Conservation (phyloP, 1,140 invertebrate genomes). For the Drosophila yakuba region DNA sequence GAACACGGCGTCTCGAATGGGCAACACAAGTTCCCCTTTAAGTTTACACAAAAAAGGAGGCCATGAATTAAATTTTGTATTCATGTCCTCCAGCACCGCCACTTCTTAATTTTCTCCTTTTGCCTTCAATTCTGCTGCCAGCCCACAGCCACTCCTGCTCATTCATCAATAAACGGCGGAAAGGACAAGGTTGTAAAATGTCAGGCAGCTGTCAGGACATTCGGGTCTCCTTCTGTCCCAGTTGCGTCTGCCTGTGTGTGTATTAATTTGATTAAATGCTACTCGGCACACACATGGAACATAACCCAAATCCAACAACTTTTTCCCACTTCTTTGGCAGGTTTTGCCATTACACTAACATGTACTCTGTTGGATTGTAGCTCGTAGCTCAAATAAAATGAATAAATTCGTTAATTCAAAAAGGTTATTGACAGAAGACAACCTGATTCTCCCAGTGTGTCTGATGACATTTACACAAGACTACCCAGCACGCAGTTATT, state of each 20-base stretch:
- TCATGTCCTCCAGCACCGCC: slow-evolving; percentile 27
- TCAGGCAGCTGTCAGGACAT: slow-evolving; percentile 59
- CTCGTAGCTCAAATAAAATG: not conserved
- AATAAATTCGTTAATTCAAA: not conserved
- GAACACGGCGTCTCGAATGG: not conserved
- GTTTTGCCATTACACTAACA: not conserved
- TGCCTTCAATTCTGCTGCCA: not conserved
- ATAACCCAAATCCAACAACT: slow-evolving; percentile 54
- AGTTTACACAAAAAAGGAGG: slow-evolving; percentile 25
- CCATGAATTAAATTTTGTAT: slow-evolving; percentile 55
- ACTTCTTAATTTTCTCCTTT: slow-evolving; percentile 3
- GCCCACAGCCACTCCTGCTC: slow-evolving; percentile 22
- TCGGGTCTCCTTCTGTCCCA: slow-evolving; percentile 27
- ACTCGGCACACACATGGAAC: slow-evolving; percentile 56
- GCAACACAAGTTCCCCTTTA: slow-evolving; percentile 14
- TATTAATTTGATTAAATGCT: slow-evolving; percentile 79
- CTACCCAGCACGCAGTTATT: slow-evolving; percentile 62
- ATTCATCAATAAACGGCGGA: slow-evolving; percentile 62
- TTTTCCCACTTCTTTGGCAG: slow-evolving; percentile 16
- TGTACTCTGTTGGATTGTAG: too few species aligned
- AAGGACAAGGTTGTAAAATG: slow-evolving; percentile 60
- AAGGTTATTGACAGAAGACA: not conserved
- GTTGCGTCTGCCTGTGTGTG: slow-evolving; percentile 30
- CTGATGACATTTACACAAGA: slow-evolving; percentile 38
- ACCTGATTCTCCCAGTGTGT: slow-evolving; percentile 7